These are phyloP conservation scores for Todus mexicanus DNA, from an alignment of 2,797 vertebrate genomes.

Conservation along the genomic window DNA sequence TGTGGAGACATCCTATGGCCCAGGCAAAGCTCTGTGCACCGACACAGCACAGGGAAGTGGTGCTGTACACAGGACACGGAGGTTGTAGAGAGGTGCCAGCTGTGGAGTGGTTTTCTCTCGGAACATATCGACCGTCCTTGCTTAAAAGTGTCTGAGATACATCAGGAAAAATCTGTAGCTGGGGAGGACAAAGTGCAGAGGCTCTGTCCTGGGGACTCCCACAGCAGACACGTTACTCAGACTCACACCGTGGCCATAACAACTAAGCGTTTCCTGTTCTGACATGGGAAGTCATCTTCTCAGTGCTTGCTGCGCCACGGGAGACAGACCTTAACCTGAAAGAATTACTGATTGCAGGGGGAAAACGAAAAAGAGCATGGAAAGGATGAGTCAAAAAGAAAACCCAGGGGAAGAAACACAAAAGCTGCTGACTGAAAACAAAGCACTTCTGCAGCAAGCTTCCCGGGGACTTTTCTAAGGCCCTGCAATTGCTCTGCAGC, in stretches of 20 bases:
- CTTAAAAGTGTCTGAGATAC: background rate
- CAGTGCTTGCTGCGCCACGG: background rate
- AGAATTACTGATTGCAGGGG: background rate
- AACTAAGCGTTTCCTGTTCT: background rate
- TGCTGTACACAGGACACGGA: fast-evolving
- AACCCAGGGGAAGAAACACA: background rate
- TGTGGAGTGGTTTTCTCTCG: background rate
- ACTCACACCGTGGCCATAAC: fast-evolving
- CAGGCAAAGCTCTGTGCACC: fast-evolving
- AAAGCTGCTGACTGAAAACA: background rate
- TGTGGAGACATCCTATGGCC: background rate
- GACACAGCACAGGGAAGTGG: background rate
- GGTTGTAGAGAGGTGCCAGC: background rate
- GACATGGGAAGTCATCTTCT: background rate
- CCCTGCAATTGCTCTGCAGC: background rate
- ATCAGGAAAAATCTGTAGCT: background rate
- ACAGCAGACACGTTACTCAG: background rate
- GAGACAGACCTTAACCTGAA: background rate
- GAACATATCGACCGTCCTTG: fast-evolving
- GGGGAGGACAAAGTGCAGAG: background rate
- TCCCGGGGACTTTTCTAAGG: background rate
- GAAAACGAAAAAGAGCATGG: too few species aligned
- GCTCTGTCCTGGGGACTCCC: background rate
- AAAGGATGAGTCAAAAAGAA: background rate
- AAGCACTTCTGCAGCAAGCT: background rate